Evolutionary conservation across 2,888 invertebrate species (phyloP).

Genomic region (Scaeva pyrastri): DNA sequence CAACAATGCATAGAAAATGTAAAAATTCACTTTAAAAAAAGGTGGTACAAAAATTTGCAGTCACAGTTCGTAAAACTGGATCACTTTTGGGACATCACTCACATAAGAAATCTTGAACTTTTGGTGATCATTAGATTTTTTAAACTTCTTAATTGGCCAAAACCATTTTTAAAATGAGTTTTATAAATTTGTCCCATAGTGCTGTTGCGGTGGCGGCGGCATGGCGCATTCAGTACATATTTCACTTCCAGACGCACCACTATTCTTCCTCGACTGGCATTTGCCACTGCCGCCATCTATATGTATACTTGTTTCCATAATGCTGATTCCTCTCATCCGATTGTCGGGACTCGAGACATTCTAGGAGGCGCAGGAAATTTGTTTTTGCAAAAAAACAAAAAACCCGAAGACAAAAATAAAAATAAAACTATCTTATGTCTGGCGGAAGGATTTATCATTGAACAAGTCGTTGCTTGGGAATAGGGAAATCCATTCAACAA

Average conservation of each 20-base stretch:
- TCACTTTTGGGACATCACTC: too few species aligned
- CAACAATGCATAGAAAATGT: too few species aligned
- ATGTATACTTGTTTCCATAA: too few species aligned
- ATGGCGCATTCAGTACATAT: slow-evolving; percentile 18
- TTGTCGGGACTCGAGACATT: slow-evolving; percentile 32
- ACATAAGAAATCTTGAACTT: too few species aligned
- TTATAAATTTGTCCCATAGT: neutral
- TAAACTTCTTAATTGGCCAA: too few species aligned
- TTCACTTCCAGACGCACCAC: slow-evolving; percentile 27
- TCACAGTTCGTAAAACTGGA: too few species aligned
- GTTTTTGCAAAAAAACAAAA: neutral
- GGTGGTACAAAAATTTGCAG: too few species aligned
- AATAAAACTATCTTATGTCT: slow-evolving; percentile 27
- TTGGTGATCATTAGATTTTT: too few species aligned
- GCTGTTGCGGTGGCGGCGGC: neutral
- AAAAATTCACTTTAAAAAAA: too few species aligned
- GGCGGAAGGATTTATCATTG: slow-evolving; percentile 50
- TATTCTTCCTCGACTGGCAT: too few species aligned
- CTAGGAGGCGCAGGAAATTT: slow-evolving; percentile 22
- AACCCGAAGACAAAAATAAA: neutral
- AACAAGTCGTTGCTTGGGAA: slow-evolving; percentile 17
- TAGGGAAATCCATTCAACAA: slow-evolving; percentile 50
- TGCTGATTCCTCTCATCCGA: slow-evolving; percentile 30
- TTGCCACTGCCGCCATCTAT: slow-evolving; percentile 16
- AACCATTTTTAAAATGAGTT: too few species aligned